phyloP scores from a whole-genome alignment of 2,113 vertebrate species.

The Psittacula cyanocephala region DNA sequence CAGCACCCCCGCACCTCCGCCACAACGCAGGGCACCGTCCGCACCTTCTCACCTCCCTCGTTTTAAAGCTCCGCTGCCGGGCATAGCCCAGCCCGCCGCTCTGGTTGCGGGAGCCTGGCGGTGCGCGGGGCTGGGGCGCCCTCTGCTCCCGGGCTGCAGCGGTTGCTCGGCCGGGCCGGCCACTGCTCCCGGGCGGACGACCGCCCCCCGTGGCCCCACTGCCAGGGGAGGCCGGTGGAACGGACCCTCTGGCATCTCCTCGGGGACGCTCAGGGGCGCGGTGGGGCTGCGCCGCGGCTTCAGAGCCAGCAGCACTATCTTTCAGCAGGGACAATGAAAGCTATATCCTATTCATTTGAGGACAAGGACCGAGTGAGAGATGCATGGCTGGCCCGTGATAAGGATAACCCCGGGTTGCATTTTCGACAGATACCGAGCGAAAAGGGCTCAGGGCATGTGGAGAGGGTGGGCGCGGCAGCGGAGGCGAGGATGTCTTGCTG shows the following conservation, averaged over 20 bases:
- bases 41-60: neutral
- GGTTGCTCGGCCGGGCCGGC: neutral
- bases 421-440: neutral
- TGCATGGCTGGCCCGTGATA: neutral
- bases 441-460: neutral
- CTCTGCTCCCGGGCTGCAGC: conserved; percentile 10
- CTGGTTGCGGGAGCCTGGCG: neutral
- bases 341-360: neutral
- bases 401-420: neutral
- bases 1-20: neutral
- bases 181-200: too few relatives aligned
- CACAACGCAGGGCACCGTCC: neutral
- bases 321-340: neutral
- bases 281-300: neutral
- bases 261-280: neutral
- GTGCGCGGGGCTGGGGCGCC: conserved; percentile 59
- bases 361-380: neutral
- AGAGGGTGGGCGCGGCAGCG: neutral
- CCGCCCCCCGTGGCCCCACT: too few relatives aligned
- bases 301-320: neutral
- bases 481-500: neutral
- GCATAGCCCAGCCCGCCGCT: neutral
- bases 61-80: neutral
- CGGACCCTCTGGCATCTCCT: neutral
- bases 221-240: too few relatives aligned